These are phyloP conservation scores for Lytechinus variegatus DNA, from an alignment of 35 echinoderm and acorn worm species.

Conservation along the genomic window DNA sequence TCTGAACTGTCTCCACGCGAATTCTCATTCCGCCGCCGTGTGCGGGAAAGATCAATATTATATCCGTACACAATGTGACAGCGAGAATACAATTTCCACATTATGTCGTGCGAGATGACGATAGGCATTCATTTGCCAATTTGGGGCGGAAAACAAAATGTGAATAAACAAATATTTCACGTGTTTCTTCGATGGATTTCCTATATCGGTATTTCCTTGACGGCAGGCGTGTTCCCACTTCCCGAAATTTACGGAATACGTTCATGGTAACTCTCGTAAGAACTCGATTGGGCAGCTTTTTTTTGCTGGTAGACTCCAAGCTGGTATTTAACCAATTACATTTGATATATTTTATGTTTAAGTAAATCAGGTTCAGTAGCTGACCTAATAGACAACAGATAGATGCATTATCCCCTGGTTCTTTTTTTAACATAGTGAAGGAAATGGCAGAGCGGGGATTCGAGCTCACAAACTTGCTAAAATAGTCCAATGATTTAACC, in stretches of 20 bases:
- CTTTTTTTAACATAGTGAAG: too few relatives aligned
- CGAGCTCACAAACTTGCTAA: too few relatives aligned
- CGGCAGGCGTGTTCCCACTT: background rate
- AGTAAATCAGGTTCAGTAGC: too few relatives aligned
- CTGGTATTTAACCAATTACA: too few relatives aligned
- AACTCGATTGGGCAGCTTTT: too few relatives aligned
- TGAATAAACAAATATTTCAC: conserved; percentile 14
- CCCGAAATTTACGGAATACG: background rate
- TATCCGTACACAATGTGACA: conserved; percentile 1
- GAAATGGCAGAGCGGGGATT: too few relatives aligned
- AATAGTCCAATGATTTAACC: too few relatives aligned
- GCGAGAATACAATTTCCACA: conserved; percentile 19
- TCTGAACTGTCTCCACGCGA: background rate
- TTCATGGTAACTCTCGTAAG: too few relatives aligned
- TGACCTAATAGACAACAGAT: too few relatives aligned
- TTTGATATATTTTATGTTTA: too few relatives aligned
- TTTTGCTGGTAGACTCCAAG: too few relatives aligned
- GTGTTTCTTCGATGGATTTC: background rate
- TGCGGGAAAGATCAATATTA: conserved; percentile 24
- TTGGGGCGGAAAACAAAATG: background rate
- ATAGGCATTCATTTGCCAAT: conserved; percentile 3
- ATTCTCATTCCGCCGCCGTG: background rate
- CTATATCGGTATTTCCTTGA: background rate
- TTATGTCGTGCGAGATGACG: background rate
- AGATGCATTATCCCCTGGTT: too few relatives aligned